Percentiles rank a stretch among this genome's conserved stretches.
These are phyloP conservation scores for Oryzias sinensis DNA, from an alignment of 2,797 vertebrate genomes.

Conservation along the genomic window DNA sequence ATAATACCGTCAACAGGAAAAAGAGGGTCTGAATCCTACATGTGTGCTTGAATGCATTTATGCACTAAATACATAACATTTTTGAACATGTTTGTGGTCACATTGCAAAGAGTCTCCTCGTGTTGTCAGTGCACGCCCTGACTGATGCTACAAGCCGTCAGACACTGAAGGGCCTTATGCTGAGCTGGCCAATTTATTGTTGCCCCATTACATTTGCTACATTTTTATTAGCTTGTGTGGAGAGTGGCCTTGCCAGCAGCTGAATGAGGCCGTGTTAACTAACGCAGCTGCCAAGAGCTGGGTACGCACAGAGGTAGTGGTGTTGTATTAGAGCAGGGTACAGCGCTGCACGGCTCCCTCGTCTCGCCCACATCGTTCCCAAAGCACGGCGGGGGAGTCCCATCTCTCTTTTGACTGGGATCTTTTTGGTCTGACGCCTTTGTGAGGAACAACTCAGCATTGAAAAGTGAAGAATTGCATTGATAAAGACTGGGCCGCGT, in stretches of 20 bases:
- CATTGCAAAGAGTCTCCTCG: slow-evolving; percentile 28
- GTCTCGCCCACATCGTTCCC: slow-evolving; percentile 19
- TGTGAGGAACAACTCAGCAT: slow-evolving; percentile 19
- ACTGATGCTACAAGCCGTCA: slow-evolving; percentile 50
- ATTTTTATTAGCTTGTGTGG: slow-evolving; percentile 67
- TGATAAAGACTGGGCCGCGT: slow-evolving; percentile 9
- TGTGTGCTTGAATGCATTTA: slow-evolving; percentile 1
- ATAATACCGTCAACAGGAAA: slow-evolving; percentile 19
- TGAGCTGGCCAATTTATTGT: slow-evolving; percentile 62
- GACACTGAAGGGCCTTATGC: slow-evolving; percentile 45
- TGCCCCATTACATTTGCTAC: slow-evolving; percentile 56
- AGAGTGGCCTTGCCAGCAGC: slow-evolving; percentile 50
- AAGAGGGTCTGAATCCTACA: not conserved
- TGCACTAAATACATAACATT: not conserved
- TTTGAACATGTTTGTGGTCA: slow-evolving; percentile 8
- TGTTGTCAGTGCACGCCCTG: slow-evolving; percentile 27
- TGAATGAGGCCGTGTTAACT: slow-evolving; percentile 56
- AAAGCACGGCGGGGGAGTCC: slow-evolving; percentile 26
- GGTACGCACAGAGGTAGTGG: slow-evolving; percentile 16
- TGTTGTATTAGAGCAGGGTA: slow-evolving; percentile 23
- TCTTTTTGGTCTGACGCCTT: slow-evolving; percentile 11
- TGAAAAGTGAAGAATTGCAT: slow-evolving; percentile 19
- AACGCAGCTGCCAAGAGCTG: slow-evolving; percentile 45
- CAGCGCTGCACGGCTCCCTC: slow-evolving; percentile 27
- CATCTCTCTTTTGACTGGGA: slow-evolving; percentile 21